Evolutionary conservation across 2,888 invertebrate species (phyloP).

Genomic region (Pedicia rivosa): DNA sequence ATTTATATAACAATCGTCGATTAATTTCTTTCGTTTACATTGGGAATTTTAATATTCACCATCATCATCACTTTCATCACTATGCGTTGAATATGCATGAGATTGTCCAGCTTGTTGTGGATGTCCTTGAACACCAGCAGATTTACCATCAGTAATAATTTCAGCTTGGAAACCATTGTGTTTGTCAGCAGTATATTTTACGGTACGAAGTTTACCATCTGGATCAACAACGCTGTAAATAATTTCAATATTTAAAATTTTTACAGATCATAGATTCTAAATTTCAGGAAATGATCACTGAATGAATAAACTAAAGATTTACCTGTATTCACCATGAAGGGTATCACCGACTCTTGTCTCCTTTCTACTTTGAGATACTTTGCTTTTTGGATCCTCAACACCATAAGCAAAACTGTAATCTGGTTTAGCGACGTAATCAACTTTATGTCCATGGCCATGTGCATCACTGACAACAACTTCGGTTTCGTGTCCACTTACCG

Average conservation of each 20-base stretch:
- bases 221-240: constrained; percentile 46
- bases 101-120: constrained; percentile 1
- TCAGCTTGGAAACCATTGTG: constrained; percentile 54
- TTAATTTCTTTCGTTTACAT: too few species aligned
- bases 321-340: constrained; percentile 53
- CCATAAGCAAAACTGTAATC: constrained; percentile 63
- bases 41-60: neutral
- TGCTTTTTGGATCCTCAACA: constrained; percentile 54
- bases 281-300: too few species aligned
- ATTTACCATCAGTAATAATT: constrained; percentile 25
- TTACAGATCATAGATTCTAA: too few species aligned
- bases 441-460: constrained; percentile 31
- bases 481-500: constrained; percentile 46
- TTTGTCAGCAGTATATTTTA: constrained; percentile 57
- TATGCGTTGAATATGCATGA: neutral
- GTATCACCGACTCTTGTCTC: constrained; percentile 56
- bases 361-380: constrained; percentile 55
- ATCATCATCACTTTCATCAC: neutral
- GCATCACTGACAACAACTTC: constrained; percentile 23
- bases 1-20: too few species aligned
- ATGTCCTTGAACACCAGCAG: neutral
- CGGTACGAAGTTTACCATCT: constrained; percentile 54
- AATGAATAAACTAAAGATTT: too few species aligned
- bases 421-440: constrained; percentile 51
- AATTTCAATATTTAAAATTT: neutral